Evolutionary conservation across 2,888 invertebrate genomes (phyloP), one percentile per base, ranked within the genome.

Genomic region (Volucella inflata): DNA sequence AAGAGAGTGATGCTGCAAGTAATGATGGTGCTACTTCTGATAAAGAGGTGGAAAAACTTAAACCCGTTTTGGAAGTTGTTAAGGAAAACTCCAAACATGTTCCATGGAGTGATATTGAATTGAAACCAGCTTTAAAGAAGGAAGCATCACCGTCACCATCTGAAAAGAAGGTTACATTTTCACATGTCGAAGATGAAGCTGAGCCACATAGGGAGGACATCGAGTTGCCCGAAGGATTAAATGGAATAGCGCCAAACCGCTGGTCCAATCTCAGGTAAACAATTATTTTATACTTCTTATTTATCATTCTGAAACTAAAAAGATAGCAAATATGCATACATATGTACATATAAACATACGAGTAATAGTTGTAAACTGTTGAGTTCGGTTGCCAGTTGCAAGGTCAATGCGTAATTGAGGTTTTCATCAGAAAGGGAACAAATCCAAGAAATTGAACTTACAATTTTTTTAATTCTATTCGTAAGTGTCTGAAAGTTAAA

Each of bases 121-220:
- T 90, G 46, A 90, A 90, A 59, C 89, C 91, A 10, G 87, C 90
- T 0, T 78, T 92, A 2, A 92, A 91, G 87, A 91, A 91, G 42
- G 93, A 93, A 88, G 90, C 93, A 36, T 92, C 92, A 21, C 92
- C 92, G 38, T 90, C 90, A 38, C 92, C 92, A 12, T 91, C 90
- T 8, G 92, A 92, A 71, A 94, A 93, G 88, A 91, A 91, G 71
- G 90, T 93, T n/a, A 93, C 94, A 80, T 94, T 93, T 88, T 93
- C 93, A 8, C 90, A 93, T 50, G 92, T 93, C 11, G 90, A 92
- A 77, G 92, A 93, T 71, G 92, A 92, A 79, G 89, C 89, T 36
- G 92, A 92, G 50, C 89, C 89, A 12, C 91, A 91, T 77, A 90
- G 91, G 12, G 92, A 92, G 82, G 91, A 91, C 59, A 92, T 92